Evolutionary conservation across 2,113 vertebrate genomes (phyloP), one percentile per base, ranked within the genome.

Genomic region (Labrus mixtus): DNA sequence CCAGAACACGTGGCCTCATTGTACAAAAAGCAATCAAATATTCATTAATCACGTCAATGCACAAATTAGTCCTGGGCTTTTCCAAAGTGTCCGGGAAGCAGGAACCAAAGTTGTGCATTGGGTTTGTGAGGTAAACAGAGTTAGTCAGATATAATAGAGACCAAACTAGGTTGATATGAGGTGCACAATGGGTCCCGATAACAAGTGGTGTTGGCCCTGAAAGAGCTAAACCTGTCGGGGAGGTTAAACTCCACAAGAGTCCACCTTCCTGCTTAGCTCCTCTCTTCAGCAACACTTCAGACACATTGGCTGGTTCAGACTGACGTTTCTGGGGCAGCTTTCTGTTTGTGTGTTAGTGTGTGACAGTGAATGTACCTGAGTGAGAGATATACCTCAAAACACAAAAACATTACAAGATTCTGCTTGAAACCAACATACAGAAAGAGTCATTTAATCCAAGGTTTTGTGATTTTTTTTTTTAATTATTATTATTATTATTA

Each of bases 321-420:
- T 91, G 90, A 90, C 90, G 22, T 89, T 87, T 91, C 89, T 92
- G 63, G 90, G 92, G 66, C 92, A 91, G 64, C 61, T 50, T 2
- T 61, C 8, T 13, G 46, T 58, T 7, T 73, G 67, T 17, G 48
- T 61, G 37, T 80, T 51, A 29, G 50, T 59, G 73, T 76, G 58
- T 51, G 50, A 46, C 17, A 17, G 23, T 22, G 51, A 48, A 56
- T 50, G 56, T 48, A 79, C 74, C 57, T 73, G 66, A 72, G 62
- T 59, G 48, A 54, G 39, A 68, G 39, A 66, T 22, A 29, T 10
- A 36, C 22, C 60, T 70, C 33, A 25, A 75, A 45, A 62, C n/a
- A 46, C 4, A 68, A 43, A 56, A 15, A 53, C 29, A 22, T 20
- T 22, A 10, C 5, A 61, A 23, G 56, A 55, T 59, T 65, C 22